These are phyloP conservation scores for Nesoenas mayeri DNA, from an alignment of 2,113 vertebrate genomes.

Conservation along the genomic window DNA sequence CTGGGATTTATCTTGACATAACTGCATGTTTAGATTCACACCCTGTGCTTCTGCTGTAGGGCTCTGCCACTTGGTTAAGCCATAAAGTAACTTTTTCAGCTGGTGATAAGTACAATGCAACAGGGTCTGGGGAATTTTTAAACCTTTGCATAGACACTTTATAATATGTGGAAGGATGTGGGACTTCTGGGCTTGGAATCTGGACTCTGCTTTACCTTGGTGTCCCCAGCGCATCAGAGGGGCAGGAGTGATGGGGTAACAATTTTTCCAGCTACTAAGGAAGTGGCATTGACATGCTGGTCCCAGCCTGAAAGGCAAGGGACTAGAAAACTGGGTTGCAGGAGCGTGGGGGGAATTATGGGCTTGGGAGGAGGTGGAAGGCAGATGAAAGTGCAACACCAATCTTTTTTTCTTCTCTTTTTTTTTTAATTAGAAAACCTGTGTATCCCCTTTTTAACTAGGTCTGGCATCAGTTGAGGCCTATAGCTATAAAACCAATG, in stretches of 20 bases:
- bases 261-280: background rate
- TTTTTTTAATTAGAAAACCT: constrained; percentile 70
- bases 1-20: background rate
- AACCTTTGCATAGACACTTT: background rate
- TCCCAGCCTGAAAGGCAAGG: background rate
- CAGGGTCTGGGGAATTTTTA: background rate
- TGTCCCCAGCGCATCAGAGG: background rate
- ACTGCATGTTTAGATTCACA: background rate
- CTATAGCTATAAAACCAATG: constrained; percentile 90
- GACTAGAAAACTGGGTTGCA: background rate
- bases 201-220: background rate
- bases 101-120: background rate
- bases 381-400: constrained; percentile 58
- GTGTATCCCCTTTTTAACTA: constrained; percentile 74
- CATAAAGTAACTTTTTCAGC: background rate
- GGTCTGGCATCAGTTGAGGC: constrained; percentile 93
- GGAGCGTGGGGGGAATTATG: background rate
- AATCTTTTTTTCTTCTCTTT: constrained; percentile 73
- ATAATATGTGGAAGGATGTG: background rate
- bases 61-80: background rate
- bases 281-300: background rate
- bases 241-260: background rate
- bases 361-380: constrained; percentile 52
- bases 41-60: constrained; percentile 16
- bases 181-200: background rate